Conservation (phyloP, 30 jellyfish, hydroid and myxozoan genomes). For the Chrysaora quinquecirrha region DNA sequence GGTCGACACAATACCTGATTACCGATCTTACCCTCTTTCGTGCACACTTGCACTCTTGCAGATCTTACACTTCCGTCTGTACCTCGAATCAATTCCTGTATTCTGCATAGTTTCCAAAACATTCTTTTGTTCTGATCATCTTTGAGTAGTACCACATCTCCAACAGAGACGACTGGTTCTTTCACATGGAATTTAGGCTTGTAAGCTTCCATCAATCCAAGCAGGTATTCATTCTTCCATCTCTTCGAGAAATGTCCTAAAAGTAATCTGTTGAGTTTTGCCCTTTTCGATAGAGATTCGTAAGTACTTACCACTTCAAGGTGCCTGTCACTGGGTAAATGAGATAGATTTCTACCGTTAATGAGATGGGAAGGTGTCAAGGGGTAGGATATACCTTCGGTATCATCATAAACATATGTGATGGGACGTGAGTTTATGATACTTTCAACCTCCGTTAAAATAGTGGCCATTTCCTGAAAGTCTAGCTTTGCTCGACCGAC, state of each 20-base stretch:
- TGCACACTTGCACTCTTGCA: conserved; percentile 37
- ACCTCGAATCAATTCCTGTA: conserved; percentile 54
- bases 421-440: conserved; percentile 22
- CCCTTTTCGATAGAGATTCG: conserved; percentile 55
- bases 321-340: conserved; percentile 53
- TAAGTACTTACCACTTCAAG: conserved; percentile 52
- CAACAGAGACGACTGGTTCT: conserved; percentile 61
- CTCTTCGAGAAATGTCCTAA: conserved; percentile 59
- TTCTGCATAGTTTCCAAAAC: conserved; percentile 61
- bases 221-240: conserved; percentile 52
- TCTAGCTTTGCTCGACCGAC: conserved; percentile 19
- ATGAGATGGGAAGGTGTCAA: conserved; percentile 63
- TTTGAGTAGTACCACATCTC: conserved; percentile 67
- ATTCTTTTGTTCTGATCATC: conserved; percentile 58
- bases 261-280: conserved; percentile 33
- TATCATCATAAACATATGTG: conserved; percentile 9
- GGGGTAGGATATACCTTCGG: conserved; percentile 63
- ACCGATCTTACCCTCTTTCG: conserved; percentile 57
- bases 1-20: conserved; percentile 61
- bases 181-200: conserved; percentile 43
- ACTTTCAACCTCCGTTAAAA: conserved; percentile 30
- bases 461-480: conserved; percentile 24
- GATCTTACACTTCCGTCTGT: conserved; percentile 58
- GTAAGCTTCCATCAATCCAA: conserved; percentile 62
- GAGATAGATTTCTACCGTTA: conserved; percentile 66